These are phyloP conservation scores for Indicator indicator DNA, from an alignment of 2,113 vertebrate species.

Conservation along the genomic window DNA sequence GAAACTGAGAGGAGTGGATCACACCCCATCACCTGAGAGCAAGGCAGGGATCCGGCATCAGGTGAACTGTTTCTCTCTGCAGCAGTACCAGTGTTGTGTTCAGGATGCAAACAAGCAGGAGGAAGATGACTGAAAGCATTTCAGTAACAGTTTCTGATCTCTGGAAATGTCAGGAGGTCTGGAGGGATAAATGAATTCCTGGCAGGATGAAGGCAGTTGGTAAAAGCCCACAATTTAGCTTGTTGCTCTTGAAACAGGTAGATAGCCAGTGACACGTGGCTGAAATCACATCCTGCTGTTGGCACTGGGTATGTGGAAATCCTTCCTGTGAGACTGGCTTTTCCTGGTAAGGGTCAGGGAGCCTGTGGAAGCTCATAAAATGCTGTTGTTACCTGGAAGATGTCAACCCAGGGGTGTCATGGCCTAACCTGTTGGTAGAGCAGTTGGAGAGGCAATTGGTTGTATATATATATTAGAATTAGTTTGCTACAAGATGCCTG, in stretches of 20 bases:
- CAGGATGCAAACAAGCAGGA: neutral
- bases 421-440: neutral
- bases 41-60: neutral
- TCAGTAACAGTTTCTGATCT: neutral
- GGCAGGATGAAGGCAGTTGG: neutral
- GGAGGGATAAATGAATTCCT: conserved; percentile 10
- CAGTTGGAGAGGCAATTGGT: neutral
- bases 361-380: neutral
- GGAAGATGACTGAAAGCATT: neutral
- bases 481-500: neutral
- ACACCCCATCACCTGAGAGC: neutral
- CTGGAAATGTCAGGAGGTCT: neutral
- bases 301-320: neutral
- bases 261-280: accelerated
- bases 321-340: neutral
- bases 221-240: neutral
- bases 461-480: neutral
- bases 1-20: no score
- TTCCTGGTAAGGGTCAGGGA: neutral
- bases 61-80: neutral
- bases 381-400: neutral
- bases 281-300: neutral
- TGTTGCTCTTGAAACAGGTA: neutral
- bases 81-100: neutral
- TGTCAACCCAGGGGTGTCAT: neutral